Percentiles rank a stretch among this genome's conserved stretches.
phyloP scores from a whole-genome alignment of 2,888 invertebrate genomes.

The Abscondita cerata region DNA sequence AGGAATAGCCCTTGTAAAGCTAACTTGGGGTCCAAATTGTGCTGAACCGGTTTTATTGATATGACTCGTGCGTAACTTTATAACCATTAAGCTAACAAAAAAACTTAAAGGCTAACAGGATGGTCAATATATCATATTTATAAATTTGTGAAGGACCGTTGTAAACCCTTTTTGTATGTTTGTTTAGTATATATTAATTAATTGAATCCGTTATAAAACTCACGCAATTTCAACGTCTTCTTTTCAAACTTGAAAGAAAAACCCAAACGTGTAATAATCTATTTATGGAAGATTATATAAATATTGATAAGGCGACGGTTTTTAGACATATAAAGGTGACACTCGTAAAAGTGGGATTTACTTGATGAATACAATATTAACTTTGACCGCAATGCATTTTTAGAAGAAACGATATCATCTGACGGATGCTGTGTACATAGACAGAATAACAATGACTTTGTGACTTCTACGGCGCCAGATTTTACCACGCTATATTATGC shows the following conservation, averaged over 20 bases:
- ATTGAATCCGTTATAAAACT: conserved; percentile 23
- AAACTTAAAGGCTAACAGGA: conserved; percentile 23
- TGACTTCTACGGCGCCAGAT: conserved; percentile 35
- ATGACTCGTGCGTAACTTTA: conserved; percentile 36
- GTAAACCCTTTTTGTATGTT: conserved; percentile 28
- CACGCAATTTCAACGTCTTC: neutral
- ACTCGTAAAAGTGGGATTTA: conserved; percentile 33
- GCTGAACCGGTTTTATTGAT: conserved; percentile 27
- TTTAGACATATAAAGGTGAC: conserved; percentile 21
- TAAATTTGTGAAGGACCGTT: conserved; percentile 30
- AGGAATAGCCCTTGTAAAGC: conserved; percentile 28
- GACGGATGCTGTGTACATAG: conserved; percentile 41
- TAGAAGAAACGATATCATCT: conserved; percentile 38
- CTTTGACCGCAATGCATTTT: conserved; percentile 37
- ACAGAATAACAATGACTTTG: conserved; percentile 37
- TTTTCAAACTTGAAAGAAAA: neutral
- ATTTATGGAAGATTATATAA: conserved; percentile 16
- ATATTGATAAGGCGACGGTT: conserved; percentile 24
- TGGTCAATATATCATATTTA: conserved; percentile 37
- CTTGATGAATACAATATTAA: conserved; percentile 39
- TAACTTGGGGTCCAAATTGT: conserved; percentile 18
- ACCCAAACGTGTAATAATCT: neutral
- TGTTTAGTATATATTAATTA: conserved; percentile 34
- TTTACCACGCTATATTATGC: neutral
- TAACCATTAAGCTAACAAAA: conserved; percentile 17